phyloP scores from a whole-genome alignment of 23 tunicate genomes.

The Ciona savignyi region DNA sequence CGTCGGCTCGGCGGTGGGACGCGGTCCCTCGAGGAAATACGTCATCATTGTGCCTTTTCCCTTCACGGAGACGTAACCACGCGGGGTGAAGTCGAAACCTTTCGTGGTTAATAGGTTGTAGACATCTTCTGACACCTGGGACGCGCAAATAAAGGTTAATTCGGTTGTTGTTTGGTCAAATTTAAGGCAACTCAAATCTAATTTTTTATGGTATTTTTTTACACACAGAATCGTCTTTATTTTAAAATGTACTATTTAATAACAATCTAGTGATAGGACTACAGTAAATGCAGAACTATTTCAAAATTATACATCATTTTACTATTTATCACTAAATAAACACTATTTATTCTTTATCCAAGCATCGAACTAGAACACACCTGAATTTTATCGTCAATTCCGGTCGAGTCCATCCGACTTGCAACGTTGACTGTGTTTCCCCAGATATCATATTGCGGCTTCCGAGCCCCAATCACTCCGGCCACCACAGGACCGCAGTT shows the following conservation, averaged over 20 bases:
- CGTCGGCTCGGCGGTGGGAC: constrained; percentile 78
- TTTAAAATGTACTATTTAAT: too few relatives aligned
- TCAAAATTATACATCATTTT: too few relatives aligned
- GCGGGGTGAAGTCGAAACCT: constrained; percentile 62
- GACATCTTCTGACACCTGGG: constrained; percentile 77
- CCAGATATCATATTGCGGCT: constrained; percentile 79
- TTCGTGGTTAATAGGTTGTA: constrained; percentile 46
- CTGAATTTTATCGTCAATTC: constrained; percentile 82
- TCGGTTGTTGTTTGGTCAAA: background rate
- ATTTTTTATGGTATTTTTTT: too few relatives aligned
- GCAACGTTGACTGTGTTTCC: constrained; percentile 93
- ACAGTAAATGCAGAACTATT: too few relatives aligned
- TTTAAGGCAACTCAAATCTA: too few relatives aligned
- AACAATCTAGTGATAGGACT: too few relatives aligned
- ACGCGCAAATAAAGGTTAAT: background rate
- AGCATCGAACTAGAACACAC: too few relatives aligned
- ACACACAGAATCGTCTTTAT: too few relatives aligned
- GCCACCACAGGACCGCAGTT: constrained; percentile 88
- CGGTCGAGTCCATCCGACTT: constrained; percentile 95
- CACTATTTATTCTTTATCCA: background rate
- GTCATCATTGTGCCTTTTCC: constrained; percentile 93
- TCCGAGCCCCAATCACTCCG: constrained; percentile 60
- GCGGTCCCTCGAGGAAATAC: constrained; percentile 77
- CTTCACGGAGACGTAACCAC: constrained; percentile 81
- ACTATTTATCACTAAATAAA: background rate